These are phyloP conservation scores for Talpa occidentalis DNA, from an alignment of 2,113 vertebrate species.

Conservation along the genomic window DNA sequence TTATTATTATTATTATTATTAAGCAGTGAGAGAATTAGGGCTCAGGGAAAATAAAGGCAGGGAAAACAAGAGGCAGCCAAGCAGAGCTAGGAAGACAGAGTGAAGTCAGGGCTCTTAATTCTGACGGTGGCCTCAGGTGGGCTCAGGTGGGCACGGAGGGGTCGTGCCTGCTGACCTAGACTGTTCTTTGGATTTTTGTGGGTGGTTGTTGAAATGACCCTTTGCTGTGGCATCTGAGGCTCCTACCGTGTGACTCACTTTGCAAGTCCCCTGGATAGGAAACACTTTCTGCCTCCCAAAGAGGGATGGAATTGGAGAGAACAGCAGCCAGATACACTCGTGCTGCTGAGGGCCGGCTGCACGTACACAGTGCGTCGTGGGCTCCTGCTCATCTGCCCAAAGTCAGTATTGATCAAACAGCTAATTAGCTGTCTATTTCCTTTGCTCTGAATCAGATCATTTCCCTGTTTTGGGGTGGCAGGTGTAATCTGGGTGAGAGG, in stretches of 20 bases:
- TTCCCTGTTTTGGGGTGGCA: constrained; percentile 27
- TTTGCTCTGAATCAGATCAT: constrained; percentile 8
- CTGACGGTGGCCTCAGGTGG: neutral
- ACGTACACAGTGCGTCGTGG: neutral
- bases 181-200: constrained; percentile 44
- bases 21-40: constrained; percentile 27
- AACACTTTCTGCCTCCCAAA: neutral
- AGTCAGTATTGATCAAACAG: constrained; percentile 47
- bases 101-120: neutral
- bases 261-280: neutral
- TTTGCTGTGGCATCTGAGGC: neutral
- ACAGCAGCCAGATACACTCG: neutral
- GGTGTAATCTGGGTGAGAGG: constrained; percentile 7
- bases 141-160: neutral
- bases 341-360: neutral
- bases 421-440: constrained; percentile 10
- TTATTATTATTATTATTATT: neutral
- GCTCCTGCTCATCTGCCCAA: neutral
- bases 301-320: neutral
- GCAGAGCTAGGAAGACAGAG: neutral
- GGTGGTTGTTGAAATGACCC: constrained; percentile 18
- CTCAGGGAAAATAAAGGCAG: constrained; percentile 34
- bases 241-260: neutral
- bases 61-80: neutral
- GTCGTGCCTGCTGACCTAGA: neutral